Evolutionary conservation across 2,113 vertebrate species (phyloP).

Genomic region (Gallinago undulata): DNA sequence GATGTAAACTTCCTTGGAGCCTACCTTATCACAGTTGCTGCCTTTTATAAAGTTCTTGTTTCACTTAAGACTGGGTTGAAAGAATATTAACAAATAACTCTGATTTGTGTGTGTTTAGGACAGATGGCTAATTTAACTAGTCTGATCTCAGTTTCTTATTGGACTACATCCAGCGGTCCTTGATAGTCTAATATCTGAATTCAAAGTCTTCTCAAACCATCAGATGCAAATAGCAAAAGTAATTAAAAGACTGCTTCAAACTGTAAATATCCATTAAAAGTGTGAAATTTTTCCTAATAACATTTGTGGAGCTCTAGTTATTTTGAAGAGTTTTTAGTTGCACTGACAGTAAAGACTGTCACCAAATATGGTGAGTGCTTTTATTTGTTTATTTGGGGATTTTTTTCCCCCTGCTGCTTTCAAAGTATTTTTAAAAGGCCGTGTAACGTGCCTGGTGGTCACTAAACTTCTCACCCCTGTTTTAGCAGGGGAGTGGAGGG

Average conservation of each 20-base stretch:
- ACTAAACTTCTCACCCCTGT: slow-evolving; percentile 18
- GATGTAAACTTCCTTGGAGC: not conserved
- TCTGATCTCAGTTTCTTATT: slow-evolving; percentile 14
- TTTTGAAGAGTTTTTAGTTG: slow-evolving; percentile 34
- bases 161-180: not conserved
- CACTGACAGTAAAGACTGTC: slow-evolving; percentile 55
- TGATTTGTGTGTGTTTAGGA: not conserved
- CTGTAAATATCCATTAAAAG: slow-evolving; percentile 51
- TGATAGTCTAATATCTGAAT: slow-evolving; percentile 1
- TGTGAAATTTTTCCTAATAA: not conserved
- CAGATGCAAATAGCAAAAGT: slow-evolving; percentile 28
- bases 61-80: not conserved
- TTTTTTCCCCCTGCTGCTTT: not conserved
- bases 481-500: not conserved
- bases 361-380: slow-evolving; percentile 34
- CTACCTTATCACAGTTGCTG: not conserved
- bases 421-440: not conserved
- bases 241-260: slow-evolving; percentile 36
- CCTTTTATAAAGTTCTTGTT: not conserved
- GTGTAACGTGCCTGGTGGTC: not conserved
- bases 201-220: not conserved
- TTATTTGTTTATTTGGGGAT: slow-evolving; percentile 41
- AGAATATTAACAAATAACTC: not conserved
- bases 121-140: not conserved
- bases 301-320: slow-evolving; percentile 19